phyloP scores from a whole-genome alignment of 2,113 vertebrate genomes.

The Empidonax alnorum region DNA sequence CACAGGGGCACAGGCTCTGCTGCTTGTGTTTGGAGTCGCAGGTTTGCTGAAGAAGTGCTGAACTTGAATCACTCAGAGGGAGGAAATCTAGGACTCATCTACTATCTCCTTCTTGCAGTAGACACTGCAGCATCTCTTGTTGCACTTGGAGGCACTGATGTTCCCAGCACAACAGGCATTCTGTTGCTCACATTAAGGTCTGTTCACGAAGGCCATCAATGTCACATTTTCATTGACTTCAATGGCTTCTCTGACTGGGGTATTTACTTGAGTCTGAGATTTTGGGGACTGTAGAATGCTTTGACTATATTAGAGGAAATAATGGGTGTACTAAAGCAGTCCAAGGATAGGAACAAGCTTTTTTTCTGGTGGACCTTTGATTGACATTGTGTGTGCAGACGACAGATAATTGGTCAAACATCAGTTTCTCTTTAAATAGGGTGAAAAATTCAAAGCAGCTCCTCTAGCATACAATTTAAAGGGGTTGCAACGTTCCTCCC shows the following conservation, averaged over 20 bases:
- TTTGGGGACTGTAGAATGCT: background rate
- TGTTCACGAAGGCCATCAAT: background rate
- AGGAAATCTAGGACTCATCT: background rate
- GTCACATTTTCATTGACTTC: background rate
- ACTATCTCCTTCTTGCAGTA: background rate
- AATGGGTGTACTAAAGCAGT: background rate
- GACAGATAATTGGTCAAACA: background rate
- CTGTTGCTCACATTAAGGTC: background rate
- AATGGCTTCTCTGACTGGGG: background rate
- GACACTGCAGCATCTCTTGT: rapidly evolving
- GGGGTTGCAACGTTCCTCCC: background rate
- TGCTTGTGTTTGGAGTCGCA: background rate
- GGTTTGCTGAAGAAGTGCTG: background rate
- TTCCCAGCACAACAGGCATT: background rate
- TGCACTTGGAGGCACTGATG: background rate
- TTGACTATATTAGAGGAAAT: background rate
- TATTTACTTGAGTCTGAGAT: background rate
- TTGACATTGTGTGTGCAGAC: background rate
- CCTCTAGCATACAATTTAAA: background rate
- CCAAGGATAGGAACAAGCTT: background rate
- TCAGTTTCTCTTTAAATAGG: background rate
- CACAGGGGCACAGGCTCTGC: background rate
- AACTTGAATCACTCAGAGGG: rapidly evolving
- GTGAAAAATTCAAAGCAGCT: background rate
- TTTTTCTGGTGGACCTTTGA: background rate